These are phyloP conservation scores for Theretra japonica DNA, from an alignment of 2,888 invertebrate genomes.

Conservation along the genomic window DNA sequence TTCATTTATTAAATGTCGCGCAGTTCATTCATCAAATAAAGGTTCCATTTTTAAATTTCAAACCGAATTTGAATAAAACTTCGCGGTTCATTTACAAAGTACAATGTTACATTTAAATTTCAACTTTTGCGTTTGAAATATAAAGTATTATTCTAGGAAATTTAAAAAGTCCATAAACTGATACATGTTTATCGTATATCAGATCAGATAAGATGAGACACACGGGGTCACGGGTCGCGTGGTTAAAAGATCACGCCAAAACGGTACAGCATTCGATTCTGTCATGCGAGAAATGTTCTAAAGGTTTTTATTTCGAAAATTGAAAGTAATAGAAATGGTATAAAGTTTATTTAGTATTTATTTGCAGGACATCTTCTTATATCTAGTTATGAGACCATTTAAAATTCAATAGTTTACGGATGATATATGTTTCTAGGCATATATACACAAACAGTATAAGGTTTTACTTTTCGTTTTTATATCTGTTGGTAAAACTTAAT, in stretches of 20 bases:
- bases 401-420: too few species aligned
- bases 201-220: slow-evolving; percentile 26
- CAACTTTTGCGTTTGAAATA: neutral
- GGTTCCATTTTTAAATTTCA: slow-evolving; percentile 3
- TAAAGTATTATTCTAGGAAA: slow-evolving; percentile 23
- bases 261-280: slow-evolving; percentile 42
- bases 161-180: slow-evolving; percentile 22
- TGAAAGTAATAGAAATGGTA: neutral
- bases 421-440: too few species aligned
- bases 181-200: slow-evolving; percentile 17
- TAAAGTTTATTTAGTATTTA: neutral
- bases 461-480: too few species aligned
- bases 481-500: too few species aligned
- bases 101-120: slow-evolving; percentile 12
- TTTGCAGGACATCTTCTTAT: neutral
- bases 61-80: neutral
- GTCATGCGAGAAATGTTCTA: slow-evolving; percentile 22
- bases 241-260: slow-evolving; percentile 46
- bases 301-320: slow-evolving; percentile 5
- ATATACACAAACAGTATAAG: too few species aligned
- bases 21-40: neutral
- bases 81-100: neutral
- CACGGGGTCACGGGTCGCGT: slow-evolving; percentile 54
- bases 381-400: neutral
- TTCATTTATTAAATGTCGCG: neutral